A percentile compares a stretch with the other conserved stretches of the same genome.
These are phyloP conservation scores for Arrhopalites spinosus DNA, from an alignment of 2,888 invertebrate genomes.

Conservation along the genomic window DNA sequence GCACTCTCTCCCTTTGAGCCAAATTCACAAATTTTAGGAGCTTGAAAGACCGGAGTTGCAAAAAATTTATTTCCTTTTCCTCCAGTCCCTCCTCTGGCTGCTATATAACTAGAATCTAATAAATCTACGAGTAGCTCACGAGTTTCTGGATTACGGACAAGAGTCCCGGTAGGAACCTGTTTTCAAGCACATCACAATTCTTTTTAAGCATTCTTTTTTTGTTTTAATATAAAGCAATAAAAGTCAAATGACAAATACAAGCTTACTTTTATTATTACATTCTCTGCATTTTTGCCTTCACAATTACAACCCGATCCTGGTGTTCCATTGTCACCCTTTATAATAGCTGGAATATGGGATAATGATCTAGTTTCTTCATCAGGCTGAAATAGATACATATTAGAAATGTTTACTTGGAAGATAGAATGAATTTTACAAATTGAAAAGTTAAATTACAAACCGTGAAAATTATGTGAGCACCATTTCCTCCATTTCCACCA, in stretches of 20 bases:
- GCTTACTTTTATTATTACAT: slow-evolving; percentile 66
- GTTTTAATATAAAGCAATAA: no score
- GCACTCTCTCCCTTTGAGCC: slow-evolving; percentile 83
- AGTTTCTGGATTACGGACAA: slow-evolving; percentile 58
- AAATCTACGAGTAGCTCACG: slow-evolving; percentile 73
- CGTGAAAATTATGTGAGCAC: slow-evolving; percentile 88
- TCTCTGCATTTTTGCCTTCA: slow-evolving; percentile 78
- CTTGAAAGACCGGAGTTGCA: slow-evolving; percentile 73
- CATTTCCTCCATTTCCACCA: slow-evolving; percentile 95
- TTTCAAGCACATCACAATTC: background rate
- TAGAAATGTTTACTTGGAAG: no score
- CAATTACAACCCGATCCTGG: slow-evolving; percentile 77
- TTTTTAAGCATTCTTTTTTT: background rate
- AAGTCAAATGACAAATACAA: background rate
- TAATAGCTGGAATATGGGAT: slow-evolving; percentile 67
- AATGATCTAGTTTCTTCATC: slow-evolving; percentile 72
- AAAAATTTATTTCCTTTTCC: slow-evolving; percentile 96
- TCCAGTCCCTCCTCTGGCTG: slow-evolving; percentile 92
- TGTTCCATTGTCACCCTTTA: slow-evolving; percentile 72
- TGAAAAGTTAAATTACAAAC: slow-evolving; percentile 58
- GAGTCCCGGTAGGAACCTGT: slow-evolving; percentile 68
- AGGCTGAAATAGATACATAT: slow-evolving; percentile 67
- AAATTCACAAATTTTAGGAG: slow-evolving; percentile 83
- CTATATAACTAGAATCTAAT: slow-evolving; percentile 68
- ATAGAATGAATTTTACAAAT: slow-evolving; percentile 1